Percentiles rank a stretch among this genome's conserved stretches.
Conservation (phyloP, 2,888 invertebrate genomes). For the Podabrus alpinus region DNA sequence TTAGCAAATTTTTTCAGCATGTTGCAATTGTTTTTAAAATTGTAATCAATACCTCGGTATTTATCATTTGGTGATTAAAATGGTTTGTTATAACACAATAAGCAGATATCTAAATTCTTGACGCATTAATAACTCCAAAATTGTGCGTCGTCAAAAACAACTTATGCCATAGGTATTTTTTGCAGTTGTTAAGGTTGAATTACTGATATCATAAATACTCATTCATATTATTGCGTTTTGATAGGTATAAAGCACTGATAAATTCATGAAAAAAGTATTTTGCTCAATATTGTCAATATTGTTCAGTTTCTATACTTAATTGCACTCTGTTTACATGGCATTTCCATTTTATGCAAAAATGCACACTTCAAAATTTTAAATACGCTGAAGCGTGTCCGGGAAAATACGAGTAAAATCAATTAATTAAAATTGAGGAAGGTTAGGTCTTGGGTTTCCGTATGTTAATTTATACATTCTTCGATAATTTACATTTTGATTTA, state of each 20-base stretch:
- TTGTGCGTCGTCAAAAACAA: not conserved
- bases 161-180: not conserved
- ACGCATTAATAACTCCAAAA: not conserved
- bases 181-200: not conserved
- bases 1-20: too few relatives aligned
- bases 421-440: not conserved
- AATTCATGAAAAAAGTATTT: too few relatives aligned
- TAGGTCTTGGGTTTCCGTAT: not conserved
- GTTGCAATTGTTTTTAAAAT: too few relatives aligned
- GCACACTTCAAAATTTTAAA: not conserved
- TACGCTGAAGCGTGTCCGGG: not conserved
- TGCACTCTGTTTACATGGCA: too few relatives aligned
- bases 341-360: not conserved
- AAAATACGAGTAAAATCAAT: not conserved
- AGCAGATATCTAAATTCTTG: not conserved
- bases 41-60: too few relatives aligned
- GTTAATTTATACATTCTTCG: not conserved
- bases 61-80: too few relatives aligned
- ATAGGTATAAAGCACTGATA: not conserved
- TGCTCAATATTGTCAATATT: too few relatives aligned
- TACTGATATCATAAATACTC: not conserved
- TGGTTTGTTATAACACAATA: too few relatives aligned
- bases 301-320: too few relatives aligned
- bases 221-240: not conserved
- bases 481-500: not conserved